phyloP scores from a whole-genome alignment of 2,113 vertebrate species.

The Pagrus major region DNA sequence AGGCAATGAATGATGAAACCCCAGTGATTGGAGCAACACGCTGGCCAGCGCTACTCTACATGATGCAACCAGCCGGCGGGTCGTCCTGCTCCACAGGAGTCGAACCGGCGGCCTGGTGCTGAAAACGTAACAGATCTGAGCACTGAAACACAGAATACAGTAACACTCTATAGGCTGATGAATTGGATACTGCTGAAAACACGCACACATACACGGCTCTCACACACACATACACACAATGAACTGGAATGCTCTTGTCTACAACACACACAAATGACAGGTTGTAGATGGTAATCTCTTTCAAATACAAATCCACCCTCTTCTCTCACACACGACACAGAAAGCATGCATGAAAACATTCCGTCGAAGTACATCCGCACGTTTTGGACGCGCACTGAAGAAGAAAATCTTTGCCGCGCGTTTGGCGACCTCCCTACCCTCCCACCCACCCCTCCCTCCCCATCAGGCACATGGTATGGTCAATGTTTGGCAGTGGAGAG shows the following conservation, averaged over 20 bases:
- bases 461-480: conserved; percentile 82
- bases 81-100: conserved; percentile 62
- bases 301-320: conserved; percentile 50
- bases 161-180: conserved; percentile 71
- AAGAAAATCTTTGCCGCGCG: conserved; percentile 78
- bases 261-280: conserved; percentile 76
- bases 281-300: conserved; percentile 70
- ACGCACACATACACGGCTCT: conserved; percentile 48
- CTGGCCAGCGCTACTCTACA: conserved; percentile 24
- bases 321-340: conserved; percentile 52
- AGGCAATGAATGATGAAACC: conserved; percentile 52
- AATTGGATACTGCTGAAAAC: conserved; percentile 59
- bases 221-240: conserved; percentile 70
- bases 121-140: conserved; percentile 34
- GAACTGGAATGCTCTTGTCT: conserved; percentile 81
- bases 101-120: conserved; percentile 46
- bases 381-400: conserved; percentile 59
- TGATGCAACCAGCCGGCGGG: conserved; percentile 22
- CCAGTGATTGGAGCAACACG: conserved; percentile 33
- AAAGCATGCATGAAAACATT: conserved; percentile 74
- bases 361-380: conserved; percentile 48
- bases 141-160: conserved; percentile 53
- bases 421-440: conserved; percentile 50
- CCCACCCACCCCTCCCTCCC: not conserved
- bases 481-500: conserved; percentile 84